A percentile compares a stretch with the other conserved stretches of the same genome.
phyloP scores from a whole-genome alignment of 1,140 invertebrate genomes.

The Hypsibius dujardini region DNA sequence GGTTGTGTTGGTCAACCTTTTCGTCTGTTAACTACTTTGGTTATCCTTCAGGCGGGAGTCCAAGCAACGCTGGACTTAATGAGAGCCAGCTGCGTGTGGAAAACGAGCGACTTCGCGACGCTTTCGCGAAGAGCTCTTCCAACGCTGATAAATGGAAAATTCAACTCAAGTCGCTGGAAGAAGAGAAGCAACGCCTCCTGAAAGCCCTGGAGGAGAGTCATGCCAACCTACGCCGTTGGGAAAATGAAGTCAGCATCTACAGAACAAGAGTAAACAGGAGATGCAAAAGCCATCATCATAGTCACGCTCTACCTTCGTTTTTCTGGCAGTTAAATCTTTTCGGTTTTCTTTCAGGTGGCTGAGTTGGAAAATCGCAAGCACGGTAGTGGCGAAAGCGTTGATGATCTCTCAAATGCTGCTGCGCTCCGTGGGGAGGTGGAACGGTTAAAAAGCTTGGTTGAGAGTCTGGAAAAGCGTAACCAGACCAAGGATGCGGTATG shows the following conservation, averaged over 20 bases:
- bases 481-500: neutral
- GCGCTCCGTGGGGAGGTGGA: neutral
- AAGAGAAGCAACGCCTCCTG: conserved; percentile 80
- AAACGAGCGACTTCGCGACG: conserved; percentile 83
- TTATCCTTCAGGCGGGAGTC: too few species aligned
- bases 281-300: too few species aligned
- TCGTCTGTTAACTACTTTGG: too few species aligned
- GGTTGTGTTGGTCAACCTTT: too few species aligned
- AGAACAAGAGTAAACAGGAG: neutral
- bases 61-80: conserved; percentile 29
- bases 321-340: neutral
- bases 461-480: conserved; percentile 10
- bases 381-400: neutral
- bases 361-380: neutral
- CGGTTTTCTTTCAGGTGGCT: neutral
- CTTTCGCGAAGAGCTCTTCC: conserved; percentile 80
- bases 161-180: conserved; percentile 82
- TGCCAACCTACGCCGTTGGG: conserved; percentile 95
- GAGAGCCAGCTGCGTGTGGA: conserved; percentile 89
- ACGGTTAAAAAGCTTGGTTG: neutral
- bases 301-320: too few species aligned
- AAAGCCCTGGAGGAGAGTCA: conserved; percentile 89
- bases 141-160: conserved; percentile 98
- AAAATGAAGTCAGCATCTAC: conserved; percentile 34
- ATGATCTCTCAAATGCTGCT: neutral